These are phyloP conservation scores for Trissolcus japonicus DNA, from an alignment of 2,888 invertebrate species.

Conservation along the genomic window DNA sequence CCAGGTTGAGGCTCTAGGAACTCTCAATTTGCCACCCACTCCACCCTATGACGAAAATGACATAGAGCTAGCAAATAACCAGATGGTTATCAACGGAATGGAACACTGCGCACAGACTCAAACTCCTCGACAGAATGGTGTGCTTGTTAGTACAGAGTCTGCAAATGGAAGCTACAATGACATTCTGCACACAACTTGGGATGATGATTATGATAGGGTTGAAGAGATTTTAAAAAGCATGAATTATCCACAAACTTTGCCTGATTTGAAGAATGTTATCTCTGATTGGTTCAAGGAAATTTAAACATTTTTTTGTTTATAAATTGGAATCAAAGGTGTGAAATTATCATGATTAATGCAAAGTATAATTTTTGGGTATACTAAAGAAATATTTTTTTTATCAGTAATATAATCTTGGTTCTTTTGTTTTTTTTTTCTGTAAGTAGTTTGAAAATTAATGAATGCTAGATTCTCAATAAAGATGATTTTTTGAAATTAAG, in stretches of 20 bases:
- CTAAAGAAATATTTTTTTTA: not conserved
- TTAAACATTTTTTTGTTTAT: not conserved
- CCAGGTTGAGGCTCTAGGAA: not conserved
- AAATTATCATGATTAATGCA: too few relatives aligned
- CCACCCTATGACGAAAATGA: constrained; percentile 1
- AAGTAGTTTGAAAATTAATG: too few relatives aligned
- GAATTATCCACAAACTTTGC: not conserved
- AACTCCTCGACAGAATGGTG: not conserved
- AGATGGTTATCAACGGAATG: not conserved
- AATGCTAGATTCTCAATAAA: not conserved
- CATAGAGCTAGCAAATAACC: not conserved
- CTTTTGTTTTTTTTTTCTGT: not conserved
- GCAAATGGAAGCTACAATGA: too few relatives aligned
- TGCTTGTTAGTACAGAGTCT: too few relatives aligned
- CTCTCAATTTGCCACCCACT: constrained; percentile 1
- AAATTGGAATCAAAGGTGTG: too few relatives aligned
- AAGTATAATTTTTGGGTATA: too few relatives aligned
- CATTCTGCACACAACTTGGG: too few relatives aligned
- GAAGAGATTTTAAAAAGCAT: not conserved
- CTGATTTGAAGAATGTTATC: constrained; percentile 1
- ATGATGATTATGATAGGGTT: too few relatives aligned
- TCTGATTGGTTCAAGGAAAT: not conserved
- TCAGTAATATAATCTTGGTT: not conserved
- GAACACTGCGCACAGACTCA: constrained; percentile 1
- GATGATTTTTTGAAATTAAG: not conserved